Base-by-base conservation (phyloP, 1,140 invertebrate species). In the Drosophila murphyi region DNA sequence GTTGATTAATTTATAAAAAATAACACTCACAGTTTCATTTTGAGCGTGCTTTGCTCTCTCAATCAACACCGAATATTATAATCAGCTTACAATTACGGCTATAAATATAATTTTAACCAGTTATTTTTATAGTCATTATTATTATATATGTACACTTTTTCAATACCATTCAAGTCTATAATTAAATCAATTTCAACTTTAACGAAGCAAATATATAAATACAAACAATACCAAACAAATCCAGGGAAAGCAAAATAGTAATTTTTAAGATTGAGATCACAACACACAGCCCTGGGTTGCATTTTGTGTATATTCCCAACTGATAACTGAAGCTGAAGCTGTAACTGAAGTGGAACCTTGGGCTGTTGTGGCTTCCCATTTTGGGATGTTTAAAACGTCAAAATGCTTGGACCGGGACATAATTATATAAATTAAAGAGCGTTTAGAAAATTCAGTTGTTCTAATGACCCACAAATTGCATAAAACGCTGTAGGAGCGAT, bases 391-490 rank as follows among this genome's bases (percentile, higher is more conserved):
- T 72, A 41, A 60, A 50, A 59, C 54, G 50, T 69, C 50, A 72
- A 76, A 67, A 75, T 63, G 62, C 48, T 57, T 67, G 41, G 45
- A 61, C 41, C 50, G 43, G 54, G 51, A 43, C 63, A 78, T 83
- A 88, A 83, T 87, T 87, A 82, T 83, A 87, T 74, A 68, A 82
- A 87, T 87, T 79, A 74, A 83, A 77, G 37, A 73, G 59, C 72
- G 65, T 88, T 87, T 87, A 79, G 69, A 73, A 68, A 87, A 80
- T 45, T 77, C 62, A 80, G 70, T 61, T 72, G 82, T 76, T 85
- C 82, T 86, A 85, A 85, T 85, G 82, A 86, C 81, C 82, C 68
- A 80, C 59, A 85, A 85, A 85, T 82, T 48, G 63, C 59, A 47
- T 64, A 73, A 67, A 63, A 43, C 39, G 54, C 64, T 37, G 10